phyloP scores from a whole-genome alignment of 2,113 vertebrate species.

The Meles meles region DNA sequence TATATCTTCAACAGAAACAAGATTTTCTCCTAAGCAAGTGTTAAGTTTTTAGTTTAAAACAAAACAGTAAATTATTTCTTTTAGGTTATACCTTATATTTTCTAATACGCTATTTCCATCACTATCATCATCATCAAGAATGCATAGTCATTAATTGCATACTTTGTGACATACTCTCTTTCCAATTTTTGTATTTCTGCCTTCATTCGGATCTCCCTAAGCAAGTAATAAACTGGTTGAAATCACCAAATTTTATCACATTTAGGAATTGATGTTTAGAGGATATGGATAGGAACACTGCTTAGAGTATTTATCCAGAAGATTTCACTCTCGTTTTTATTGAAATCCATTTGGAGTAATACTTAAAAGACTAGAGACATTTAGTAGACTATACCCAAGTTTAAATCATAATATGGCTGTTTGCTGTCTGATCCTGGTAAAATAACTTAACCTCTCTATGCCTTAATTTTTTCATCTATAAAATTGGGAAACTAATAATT shows the following conservation, averaged over 20 bases:
- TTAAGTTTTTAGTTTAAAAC: not conserved
- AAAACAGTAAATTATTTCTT: not conserved
- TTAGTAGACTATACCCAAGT: not conserved
- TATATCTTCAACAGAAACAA: not conserved
- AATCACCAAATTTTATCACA: not conserved
- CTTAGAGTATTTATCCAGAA: slow-evolving; percentile 6
- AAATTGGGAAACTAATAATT: not conserved
- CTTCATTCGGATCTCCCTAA: not conserved
- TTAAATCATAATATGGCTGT: not conserved
- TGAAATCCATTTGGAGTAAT: not conserved
- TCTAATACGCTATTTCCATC: not conserved
- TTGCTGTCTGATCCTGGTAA: not conserved
- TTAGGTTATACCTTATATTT: not conserved
- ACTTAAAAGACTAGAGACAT: not conserved
- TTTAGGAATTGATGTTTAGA: not conserved
- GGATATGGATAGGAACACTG: not conserved
- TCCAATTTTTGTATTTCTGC: not conserved
- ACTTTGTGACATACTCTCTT: not conserved
- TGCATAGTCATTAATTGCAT: not conserved
- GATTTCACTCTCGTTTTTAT: not conserved
- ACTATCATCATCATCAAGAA: not conserved
- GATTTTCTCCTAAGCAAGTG: not conserved
- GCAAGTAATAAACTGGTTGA: not conserved
- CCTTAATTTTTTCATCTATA: not conserved
- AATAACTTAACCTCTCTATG: not conserved